phyloP scores from a whole-genome alignment of 1,140 invertebrate genomes.

The Camponotus vicinus region DNA sequence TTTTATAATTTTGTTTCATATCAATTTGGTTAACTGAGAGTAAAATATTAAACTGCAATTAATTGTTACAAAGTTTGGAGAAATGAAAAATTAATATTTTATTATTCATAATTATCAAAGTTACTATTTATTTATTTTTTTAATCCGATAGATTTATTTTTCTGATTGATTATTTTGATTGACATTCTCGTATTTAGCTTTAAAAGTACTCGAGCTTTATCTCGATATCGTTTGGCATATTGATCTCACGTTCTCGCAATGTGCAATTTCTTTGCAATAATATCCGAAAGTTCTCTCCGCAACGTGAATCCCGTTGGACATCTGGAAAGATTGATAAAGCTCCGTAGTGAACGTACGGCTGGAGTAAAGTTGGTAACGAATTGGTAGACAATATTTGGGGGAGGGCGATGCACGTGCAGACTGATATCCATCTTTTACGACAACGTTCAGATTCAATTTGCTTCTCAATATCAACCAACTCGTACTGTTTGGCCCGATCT shows the following conservation, averaged over 20 bases:
- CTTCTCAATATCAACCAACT: constrained; percentile 77
- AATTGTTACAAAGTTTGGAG: constrained; percentile 6
- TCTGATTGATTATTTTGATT: background rate
- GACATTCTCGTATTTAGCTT: background rate
- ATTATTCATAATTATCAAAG: background rate
- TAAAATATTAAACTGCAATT: constrained; percentile 4
- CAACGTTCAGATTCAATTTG: constrained; percentile 80
- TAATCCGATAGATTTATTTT: background rate
- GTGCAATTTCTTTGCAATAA: constrained; percentile 42
- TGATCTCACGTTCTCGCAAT: constrained; percentile 39
- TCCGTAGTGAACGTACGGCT: constrained; percentile 26
- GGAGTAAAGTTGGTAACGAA: constrained; percentile 71
- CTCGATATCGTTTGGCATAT: background rate
- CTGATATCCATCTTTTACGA: constrained; percentile 80
- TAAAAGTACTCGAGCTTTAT: background rate
- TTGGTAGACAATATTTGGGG: constrained; percentile 75
- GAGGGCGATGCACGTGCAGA: constrained; percentile 55
- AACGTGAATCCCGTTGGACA: constrained; percentile 50
- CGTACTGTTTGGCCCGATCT: constrained; percentile 55
- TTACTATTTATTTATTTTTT: background rate
- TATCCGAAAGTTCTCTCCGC: constrained; percentile 51
- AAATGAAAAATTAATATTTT: background rate
- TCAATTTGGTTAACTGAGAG: background rate
- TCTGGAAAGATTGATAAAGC: constrained; percentile 70
- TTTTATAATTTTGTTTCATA: background rate